Percentiles rank a stretch among this genome's conserved stretches.
These are phyloP conservation scores for Acrobasis consociella DNA, from an alignment of 2,888 invertebrate genomes.

Conservation along the genomic window DNA sequence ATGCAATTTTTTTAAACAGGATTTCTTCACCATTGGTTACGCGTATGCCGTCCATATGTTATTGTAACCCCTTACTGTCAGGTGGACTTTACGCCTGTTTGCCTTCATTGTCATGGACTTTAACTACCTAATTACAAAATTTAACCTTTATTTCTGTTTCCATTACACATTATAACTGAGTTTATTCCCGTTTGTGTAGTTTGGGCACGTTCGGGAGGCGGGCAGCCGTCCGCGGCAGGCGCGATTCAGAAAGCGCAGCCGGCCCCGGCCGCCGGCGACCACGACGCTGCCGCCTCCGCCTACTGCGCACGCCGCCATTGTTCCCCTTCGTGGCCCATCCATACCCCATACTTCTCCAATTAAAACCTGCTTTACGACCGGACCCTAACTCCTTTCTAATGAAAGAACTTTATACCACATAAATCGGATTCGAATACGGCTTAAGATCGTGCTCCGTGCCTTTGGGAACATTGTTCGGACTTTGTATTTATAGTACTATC, in stretches of 20 bases:
- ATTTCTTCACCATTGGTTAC: too few species aligned
- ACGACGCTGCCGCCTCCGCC: slow-evolving; percentile 66
- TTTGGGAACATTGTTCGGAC: slow-evolving; percentile 42
- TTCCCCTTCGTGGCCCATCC: slow-evolving; percentile 51
- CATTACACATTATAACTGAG: not conserved
- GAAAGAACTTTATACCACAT: slow-evolving; percentile 55
- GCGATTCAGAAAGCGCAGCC: slow-evolving; percentile 59
- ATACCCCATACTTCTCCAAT: slow-evolving; percentile 59
- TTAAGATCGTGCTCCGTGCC: slow-evolving; percentile 50
- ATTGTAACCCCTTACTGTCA: too few species aligned
- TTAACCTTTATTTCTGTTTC: too few species aligned
- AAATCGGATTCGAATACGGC: slow-evolving; percentile 48
- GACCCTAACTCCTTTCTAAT: slow-evolving; percentile 55
- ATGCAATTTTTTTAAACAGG: too few species aligned
- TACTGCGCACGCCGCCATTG: slow-evolving; percentile 71
- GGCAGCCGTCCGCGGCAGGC: slow-evolving; percentile 52
- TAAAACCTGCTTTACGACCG: slow-evolving; percentile 65
- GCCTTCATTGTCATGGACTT: too few species aligned
- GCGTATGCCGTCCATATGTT: too few species aligned
- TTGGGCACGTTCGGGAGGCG: slow-evolving; percentile 46
- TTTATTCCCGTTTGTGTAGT: slow-evolving; percentile 31
- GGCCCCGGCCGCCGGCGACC: slow-evolving; percentile 60
- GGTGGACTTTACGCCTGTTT: too few species aligned
- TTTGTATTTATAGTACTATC: slow-evolving; percentile 30
- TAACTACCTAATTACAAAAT: too few species aligned